These are phyloP conservation scores for Globodera rostochiensis DNA, from an alignment of 1,140 invertebrate genomes.

Conservation along the genomic window DNA sequence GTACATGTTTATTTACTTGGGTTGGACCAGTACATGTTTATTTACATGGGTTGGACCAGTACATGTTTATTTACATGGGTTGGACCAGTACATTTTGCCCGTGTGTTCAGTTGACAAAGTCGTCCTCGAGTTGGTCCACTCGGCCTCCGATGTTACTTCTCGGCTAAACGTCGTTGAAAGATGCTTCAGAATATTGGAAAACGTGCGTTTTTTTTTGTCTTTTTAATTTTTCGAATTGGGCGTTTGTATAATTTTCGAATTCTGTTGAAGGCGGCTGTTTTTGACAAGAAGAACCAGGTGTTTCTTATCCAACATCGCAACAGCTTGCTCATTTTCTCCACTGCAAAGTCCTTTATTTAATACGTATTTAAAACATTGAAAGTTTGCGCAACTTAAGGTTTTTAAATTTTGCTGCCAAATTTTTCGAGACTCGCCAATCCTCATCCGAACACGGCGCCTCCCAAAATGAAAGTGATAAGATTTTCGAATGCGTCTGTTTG, in stretches of 20 bases:
- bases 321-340: conserved; percentile 35
- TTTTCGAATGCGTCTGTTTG: conserved; percentile 47
- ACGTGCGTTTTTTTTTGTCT: conserved; percentile 32
- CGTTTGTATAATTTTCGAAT: background rate
- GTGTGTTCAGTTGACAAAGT: conserved; percentile 44
- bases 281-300: conserved; percentile 46
- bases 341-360: conserved; percentile 38
- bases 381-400: conserved; percentile 13
- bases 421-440: background rate
- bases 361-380: background rate
- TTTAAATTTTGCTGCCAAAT: conserved; percentile 26
- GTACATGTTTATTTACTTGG: background rate
- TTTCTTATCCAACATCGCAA: conserved; percentile 42
- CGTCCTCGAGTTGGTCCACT: conserved; percentile 36
- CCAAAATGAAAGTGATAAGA: conserved; percentile 29
- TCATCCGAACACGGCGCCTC: conserved; percentile 1
- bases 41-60: background rate
- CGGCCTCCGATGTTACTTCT: background rate
- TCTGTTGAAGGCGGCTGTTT: conserved; percentile 37
- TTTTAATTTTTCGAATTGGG: conserved; percentile 9
- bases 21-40: background rate
- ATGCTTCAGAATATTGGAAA: conserved; percentile 49
- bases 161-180: conserved; percentile 50
- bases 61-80: no score
- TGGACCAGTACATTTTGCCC: background rate